Evolutionary conservation across 1,140 invertebrate genomes (phyloP).

Genomic region (Arctopsyche grandis): DNA sequence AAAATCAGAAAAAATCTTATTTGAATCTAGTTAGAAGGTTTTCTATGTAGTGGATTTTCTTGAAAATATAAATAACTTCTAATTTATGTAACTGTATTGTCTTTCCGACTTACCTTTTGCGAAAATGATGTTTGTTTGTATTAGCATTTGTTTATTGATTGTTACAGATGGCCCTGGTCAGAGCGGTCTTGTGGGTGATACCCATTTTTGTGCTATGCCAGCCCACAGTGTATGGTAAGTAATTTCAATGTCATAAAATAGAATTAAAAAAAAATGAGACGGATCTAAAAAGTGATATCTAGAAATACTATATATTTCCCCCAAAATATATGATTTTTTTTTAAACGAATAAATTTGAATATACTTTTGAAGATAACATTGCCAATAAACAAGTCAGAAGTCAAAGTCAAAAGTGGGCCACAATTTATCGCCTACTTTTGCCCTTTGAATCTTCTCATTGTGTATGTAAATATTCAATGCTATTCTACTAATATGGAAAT

Average conservation of each 20-base stretch:
- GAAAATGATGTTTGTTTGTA: neutral
- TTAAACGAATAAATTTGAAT: slow-evolving; percentile 20
- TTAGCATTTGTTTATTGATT: slow-evolving; percentile 29
- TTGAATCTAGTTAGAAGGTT: too few relatives aligned
- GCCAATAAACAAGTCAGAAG: too few relatives aligned
- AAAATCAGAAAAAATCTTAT: too few relatives aligned
- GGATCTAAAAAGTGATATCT: neutral
- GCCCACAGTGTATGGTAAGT: slow-evolving; percentile 50
- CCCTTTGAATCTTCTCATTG: neutral
- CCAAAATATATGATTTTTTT: slow-evolving; percentile 12
- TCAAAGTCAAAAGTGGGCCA: too few relatives aligned
- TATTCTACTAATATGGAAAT: neutral
- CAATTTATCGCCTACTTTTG: neutral
- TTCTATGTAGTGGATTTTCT: too few relatives aligned
- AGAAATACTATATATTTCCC: neutral
- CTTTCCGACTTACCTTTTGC: too few relatives aligned
- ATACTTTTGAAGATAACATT: neutral
- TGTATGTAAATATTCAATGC: neutral
- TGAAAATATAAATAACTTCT: too few relatives aligned
- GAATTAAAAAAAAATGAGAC: neutral
- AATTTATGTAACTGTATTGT: too few relatives aligned
- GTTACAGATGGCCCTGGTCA: slow-evolving; percentile 52
- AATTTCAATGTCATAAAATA: slow-evolving; percentile 30
- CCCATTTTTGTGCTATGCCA: slow-evolving; percentile 48
- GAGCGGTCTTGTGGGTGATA: slow-evolving; percentile 46